Conservation (phyloP, 2,888 invertebrate species). For the Campaea margaritaria region DNA sequence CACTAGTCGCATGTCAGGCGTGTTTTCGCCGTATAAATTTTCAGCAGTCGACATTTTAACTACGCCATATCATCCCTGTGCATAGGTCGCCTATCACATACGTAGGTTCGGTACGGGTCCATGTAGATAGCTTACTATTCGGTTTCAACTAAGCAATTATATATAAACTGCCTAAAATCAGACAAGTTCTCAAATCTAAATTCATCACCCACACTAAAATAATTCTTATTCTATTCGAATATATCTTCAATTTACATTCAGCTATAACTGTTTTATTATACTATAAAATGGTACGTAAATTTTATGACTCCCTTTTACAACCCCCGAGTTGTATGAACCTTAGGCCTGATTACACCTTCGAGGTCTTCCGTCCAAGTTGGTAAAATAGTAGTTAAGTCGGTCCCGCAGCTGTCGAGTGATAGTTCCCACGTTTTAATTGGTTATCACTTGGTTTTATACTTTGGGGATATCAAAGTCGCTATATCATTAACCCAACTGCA, state of each 20-base stretch:
- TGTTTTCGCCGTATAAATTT: too few relatives aligned
- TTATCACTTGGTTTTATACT: neutral
- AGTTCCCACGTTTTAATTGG: conserved; percentile 10
- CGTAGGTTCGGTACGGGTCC: too few relatives aligned
- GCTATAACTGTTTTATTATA: conserved; percentile 51
- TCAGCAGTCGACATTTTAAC: too few relatives aligned
- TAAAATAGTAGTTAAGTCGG: conserved; percentile 10
- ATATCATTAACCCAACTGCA: too few relatives aligned
- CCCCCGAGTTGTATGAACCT: conserved; percentile 35
- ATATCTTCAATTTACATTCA: conserved; percentile 37
- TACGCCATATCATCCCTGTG: too few relatives aligned
- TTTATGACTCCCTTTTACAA: conserved; percentile 46
- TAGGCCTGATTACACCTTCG: conserved; percentile 25
- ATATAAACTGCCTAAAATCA: too few relatives aligned
- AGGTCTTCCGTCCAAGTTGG: conserved; percentile 16
- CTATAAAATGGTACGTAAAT: conserved; percentile 57
- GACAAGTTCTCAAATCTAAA: conserved; percentile 13
- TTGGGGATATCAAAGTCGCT: too few relatives aligned
- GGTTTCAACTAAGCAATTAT: too few relatives aligned
- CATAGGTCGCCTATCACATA: too few relatives aligned
- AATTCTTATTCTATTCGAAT: conserved; percentile 27
- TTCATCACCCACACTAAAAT: conserved; percentile 22
- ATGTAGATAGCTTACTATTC: neutral
- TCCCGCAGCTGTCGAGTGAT: conserved; percentile 6
- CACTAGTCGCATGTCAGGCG: too few relatives aligned